phyloP scores from a whole-genome alignment of 2,113 vertebrate genomes.

The Nibea albiflora region DNA sequence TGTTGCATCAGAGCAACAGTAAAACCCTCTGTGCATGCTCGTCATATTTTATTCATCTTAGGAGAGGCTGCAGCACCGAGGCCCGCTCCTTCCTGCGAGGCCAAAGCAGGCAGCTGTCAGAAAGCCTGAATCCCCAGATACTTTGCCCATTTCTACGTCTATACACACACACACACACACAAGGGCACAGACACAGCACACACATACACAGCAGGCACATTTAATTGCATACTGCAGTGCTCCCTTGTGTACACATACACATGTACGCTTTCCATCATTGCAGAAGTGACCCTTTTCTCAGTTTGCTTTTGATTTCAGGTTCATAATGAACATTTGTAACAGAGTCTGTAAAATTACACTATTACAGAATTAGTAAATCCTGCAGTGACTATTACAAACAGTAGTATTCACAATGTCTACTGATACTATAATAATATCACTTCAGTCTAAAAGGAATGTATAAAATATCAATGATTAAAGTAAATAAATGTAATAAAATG shows the following conservation, averaged over 20 bases:
- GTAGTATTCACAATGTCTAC: background rate
- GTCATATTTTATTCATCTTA: slow-evolving; percentile 82
- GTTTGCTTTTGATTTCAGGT: slow-evolving; percentile 15
- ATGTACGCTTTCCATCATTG: slow-evolving; percentile 19
- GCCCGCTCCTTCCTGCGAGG: slow-evolving; percentile 55
- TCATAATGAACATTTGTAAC: background rate
- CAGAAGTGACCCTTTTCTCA: slow-evolving; percentile 40
- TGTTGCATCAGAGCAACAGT: slow-evolving; percentile 70
- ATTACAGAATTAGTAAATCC: background rate
- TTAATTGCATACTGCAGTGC: slow-evolving; percentile 19
- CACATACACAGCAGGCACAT: slow-evolving; percentile 6
- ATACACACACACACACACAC: slow-evolving; percentile 24
- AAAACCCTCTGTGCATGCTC: slow-evolving; percentile 58
- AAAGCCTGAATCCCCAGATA: slow-evolving; percentile 65
- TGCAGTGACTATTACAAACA: background rate
- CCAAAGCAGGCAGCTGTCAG: slow-evolving; percentile 72
- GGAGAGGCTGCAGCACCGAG: slow-evolving; percentile 58
- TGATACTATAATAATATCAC: background rate
- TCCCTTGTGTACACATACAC: slow-evolving; percentile 23
- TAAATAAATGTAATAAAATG: background rate
- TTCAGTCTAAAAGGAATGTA: too few species aligned
- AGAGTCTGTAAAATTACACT: background rate
- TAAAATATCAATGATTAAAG: too few species aligned
- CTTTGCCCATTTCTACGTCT: slow-evolving; percentile 49
- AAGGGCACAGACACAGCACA: slow-evolving; percentile 27